phyloP scores from a whole-genome alignment of 2,113 vertebrate species.

The Pantherophis guttatus region DNA sequence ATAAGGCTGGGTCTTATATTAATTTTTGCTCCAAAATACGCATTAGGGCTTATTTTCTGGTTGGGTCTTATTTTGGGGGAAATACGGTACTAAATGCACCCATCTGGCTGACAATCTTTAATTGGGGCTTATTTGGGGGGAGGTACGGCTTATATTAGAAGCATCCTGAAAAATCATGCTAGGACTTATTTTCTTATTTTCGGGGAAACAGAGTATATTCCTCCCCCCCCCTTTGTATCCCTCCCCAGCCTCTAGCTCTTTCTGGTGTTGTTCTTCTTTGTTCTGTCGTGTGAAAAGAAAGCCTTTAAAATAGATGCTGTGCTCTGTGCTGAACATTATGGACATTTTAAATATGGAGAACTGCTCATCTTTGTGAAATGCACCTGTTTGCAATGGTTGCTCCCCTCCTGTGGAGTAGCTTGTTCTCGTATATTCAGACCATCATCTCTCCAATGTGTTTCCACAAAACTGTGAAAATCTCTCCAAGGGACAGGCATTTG shows the following conservation, averaged over 20 bases:
- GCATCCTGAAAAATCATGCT: too few species aligned
- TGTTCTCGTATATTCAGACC: neutral
- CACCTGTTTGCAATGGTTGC: neutral
- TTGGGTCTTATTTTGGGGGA: too few species aligned
- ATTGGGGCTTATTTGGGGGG: too few species aligned
- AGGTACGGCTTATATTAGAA: too few species aligned
- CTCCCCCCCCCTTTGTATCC: neutral
- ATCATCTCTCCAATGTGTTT: neutral
- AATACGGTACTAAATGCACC: too few species aligned
- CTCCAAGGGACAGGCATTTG: neutral
- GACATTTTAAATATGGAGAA: neutral
- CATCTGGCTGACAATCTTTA: too few species aligned
- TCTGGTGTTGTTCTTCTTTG: neutral
- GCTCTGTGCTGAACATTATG: neutral
- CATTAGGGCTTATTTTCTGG: too few species aligned
- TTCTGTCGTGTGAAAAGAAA: neutral
- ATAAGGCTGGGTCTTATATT: too few species aligned
- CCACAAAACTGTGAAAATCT: neutral
- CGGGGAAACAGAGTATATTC: neutral
- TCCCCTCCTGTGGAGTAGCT: neutral
- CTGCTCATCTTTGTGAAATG: neutral
- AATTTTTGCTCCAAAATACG: too few species aligned
- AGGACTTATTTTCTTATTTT: too few species aligned
- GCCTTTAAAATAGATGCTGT: neutral
- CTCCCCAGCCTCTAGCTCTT: neutral